Conservation (phyloP, 2,113 vertebrate species). For the Numida meleagris region DNA sequence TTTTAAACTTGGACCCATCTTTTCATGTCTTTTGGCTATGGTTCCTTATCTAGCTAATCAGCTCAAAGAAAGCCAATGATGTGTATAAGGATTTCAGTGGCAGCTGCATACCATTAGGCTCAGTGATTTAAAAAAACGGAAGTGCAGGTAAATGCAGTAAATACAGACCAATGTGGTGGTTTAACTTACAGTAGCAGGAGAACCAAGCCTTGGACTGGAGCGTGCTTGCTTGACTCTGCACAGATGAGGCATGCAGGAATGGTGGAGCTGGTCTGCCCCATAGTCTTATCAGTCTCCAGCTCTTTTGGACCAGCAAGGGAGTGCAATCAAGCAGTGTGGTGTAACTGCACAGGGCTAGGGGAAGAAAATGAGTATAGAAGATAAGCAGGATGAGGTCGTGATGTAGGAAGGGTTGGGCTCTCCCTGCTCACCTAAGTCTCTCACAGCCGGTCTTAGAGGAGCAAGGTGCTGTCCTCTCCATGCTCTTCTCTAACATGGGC, state of each 20-base stretch:
- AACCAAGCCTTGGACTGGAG: neutral
- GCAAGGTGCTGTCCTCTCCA: neutral
- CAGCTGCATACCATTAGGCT: slow-evolving; percentile 51
- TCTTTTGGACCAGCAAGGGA: neutral
- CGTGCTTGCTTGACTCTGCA: neutral
- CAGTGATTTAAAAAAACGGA: neutral
- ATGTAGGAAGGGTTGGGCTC: fast-evolving
- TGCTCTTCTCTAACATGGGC: neutral
- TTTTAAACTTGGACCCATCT: slow-evolving; percentile 44
- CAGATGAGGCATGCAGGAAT: neutral
- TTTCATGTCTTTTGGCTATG: slow-evolving; percentile 49
- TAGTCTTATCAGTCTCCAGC: neutral
- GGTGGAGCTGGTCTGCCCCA: neutral
- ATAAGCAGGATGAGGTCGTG: neutral
- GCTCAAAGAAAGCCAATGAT: slow-evolving; percentile 31
- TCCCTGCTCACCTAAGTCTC: neutral
- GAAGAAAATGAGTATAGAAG: neutral
- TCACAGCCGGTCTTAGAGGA: neutral
- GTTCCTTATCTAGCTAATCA: slow-evolving; percentile 41
- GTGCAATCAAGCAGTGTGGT: fast-evolving
- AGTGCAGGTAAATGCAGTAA: neutral
- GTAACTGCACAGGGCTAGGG: neutral
- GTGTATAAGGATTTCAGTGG: slow-evolving; percentile 50
- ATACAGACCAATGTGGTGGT: slow-evolving; percentile 12
- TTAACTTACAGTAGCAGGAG: neutral